Conservation (phyloP, 2,113 vertebrate species). For the Alces alces region DNA sequence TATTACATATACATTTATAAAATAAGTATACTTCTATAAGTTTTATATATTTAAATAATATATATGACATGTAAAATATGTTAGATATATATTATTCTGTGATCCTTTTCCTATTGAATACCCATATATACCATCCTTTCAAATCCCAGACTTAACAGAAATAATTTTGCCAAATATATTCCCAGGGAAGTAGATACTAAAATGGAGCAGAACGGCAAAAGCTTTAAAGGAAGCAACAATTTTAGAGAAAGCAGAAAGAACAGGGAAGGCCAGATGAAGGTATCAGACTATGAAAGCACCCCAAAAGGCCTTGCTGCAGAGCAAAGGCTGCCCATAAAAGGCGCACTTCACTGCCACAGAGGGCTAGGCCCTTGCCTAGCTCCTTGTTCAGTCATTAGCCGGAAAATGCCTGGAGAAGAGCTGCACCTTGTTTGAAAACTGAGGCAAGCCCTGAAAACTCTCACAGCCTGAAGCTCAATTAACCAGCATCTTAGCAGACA, state of each 20-base stretch:
- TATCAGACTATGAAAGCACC: no score
- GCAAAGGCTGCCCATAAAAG: neutral
- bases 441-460: neutral
- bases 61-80: neutral
- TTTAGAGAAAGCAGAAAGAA: neutral
- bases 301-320: neutral
- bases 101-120: neutral
- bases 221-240: neutral
- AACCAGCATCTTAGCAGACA: neutral
- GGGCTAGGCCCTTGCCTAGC: no score
- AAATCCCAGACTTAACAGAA: neutral
- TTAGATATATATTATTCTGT: no score
- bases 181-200: neutral
- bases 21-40: neutral
- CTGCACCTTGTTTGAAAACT: neutral
- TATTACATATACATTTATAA: neutral
- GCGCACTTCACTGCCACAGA: rapidly evolving
- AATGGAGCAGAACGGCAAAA: neutral
- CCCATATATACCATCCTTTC: neutral
- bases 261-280: neutral
- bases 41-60: neutral
- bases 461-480: neutral
- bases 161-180: neutral
- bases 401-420: neutral
- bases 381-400: neutral